Evolutionary conservation across 2,888 invertebrate species (phyloP).

Genomic region (Troglohyphantes excavatus): DNA sequence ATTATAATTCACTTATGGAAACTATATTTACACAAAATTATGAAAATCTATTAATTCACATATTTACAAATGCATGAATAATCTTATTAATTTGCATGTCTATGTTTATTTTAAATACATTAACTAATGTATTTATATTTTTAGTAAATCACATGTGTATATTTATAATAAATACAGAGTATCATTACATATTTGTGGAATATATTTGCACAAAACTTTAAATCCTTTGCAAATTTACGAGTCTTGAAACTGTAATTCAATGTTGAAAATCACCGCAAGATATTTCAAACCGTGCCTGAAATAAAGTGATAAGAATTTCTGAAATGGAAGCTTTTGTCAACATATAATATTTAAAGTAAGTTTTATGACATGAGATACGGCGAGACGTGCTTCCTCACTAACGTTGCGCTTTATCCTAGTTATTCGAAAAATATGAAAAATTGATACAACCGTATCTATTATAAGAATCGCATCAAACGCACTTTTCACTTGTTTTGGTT

Average conservation of each 20-base stretch:
- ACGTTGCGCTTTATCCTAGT: background rate
- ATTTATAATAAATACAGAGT: too few species aligned
- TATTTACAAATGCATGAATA: too few species aligned
- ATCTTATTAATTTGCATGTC: too few species aligned
- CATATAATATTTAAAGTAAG: slow-evolving; percentile 36
- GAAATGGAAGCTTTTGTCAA: slow-evolving; percentile 14
- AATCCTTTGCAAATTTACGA: background rate
- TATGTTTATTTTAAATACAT: too few species aligned
- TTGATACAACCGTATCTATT: background rate
- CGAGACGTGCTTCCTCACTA: slow-evolving; percentile 2
- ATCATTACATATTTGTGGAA: too few species aligned
- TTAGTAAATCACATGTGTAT: too few species aligned
- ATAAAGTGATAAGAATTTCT: background rate
- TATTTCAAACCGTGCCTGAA: slow-evolving; percentile 1
- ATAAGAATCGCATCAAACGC: background rate
- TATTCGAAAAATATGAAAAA: slow-evolving; percentile 13
- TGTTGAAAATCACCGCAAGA: background rate
- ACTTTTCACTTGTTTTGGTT: background rate
- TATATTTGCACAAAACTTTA: background rate
- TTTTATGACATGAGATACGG: slow-evolving; percentile 12
- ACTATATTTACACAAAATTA: too few species aligned
- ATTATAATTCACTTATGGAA: too few species aligned
- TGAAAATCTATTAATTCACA: too few species aligned
- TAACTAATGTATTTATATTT: too few species aligned
- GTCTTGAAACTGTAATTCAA: background rate